These are phyloP conservation scores for Himantopus leucocephalus DNA, from an alignment of 2,113 vertebrate genomes.

Conservation along the genomic window DNA sequence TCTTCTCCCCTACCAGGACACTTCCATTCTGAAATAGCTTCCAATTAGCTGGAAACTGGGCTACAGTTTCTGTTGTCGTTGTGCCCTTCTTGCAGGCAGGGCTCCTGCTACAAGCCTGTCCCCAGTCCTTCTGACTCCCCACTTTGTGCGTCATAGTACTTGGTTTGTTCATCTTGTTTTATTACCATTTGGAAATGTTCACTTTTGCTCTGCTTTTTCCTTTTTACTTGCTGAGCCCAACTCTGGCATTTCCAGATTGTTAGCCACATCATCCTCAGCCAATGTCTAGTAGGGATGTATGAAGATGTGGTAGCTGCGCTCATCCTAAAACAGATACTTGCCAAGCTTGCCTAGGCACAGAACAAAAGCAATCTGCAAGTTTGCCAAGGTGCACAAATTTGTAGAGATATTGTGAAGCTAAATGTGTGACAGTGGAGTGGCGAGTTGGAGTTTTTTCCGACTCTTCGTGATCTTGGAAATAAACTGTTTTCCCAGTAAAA, in stretches of 20 bases:
- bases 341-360: not conserved
- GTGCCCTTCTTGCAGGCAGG: not conserved
- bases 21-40: conserved; percentile 62
- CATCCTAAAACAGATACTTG: not conserved
- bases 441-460: not conserved
- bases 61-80: conserved; percentile 13
- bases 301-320: not conserved
- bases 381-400: not conserved
- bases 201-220: not conserved
- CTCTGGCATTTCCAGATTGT: not conserved
- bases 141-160: not conserved
- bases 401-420: not conserved
- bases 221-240: not conserved
- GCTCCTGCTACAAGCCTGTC: not conserved
- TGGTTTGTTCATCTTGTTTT: not conserved
- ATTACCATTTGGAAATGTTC: not conserved
- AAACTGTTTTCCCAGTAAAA: not conserved
- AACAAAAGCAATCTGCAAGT: not conserved
- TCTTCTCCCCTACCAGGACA: conserved; percentile 32
- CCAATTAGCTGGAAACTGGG: conserved; percentile 44
- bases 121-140: not conserved
- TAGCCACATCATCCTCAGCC: not conserved
- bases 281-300: not conserved
- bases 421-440: not conserved
- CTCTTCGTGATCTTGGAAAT: not conserved